phyloP scores from a whole-genome alignment of 2,113 vertebrate genomes.

The Coregonus clupeaformis region DNA sequence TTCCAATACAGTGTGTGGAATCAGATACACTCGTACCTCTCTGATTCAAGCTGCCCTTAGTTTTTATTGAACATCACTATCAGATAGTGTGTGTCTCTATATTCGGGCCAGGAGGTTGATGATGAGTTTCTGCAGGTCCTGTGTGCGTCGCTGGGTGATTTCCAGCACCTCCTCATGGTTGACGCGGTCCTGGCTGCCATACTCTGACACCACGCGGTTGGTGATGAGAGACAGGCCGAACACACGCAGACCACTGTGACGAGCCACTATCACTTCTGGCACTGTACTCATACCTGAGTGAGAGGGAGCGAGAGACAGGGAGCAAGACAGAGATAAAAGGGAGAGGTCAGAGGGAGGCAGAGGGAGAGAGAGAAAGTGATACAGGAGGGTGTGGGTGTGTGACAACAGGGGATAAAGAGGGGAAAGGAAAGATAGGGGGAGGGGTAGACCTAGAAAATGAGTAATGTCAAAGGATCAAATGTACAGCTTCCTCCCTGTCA shows the following conservation, averaged over 20 bases:
- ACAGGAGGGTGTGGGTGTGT: no score
- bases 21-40: no score
- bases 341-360: background rate
- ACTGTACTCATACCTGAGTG: slow-evolving; percentile 32
- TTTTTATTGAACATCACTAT: no score
- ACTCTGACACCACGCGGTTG: slow-evolving; percentile 30
- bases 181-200: slow-evolving; percentile 11
- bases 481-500: background rate
- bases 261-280: slow-evolving; percentile 36
- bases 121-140: slow-evolving; percentile 28
- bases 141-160: slow-evolving; percentile 14
- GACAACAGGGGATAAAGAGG: background rate
- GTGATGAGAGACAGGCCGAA: slow-evolving; percentile 42
- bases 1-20: background rate
- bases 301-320: background rate
- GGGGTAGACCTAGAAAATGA: background rate
- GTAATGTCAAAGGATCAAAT: background rate
- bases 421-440: background rate
- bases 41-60: no score
- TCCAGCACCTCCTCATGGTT: slow-evolving; percentile 28
- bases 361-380: background rate
- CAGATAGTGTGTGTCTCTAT: background rate
- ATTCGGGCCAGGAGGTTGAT: slow-evolving; percentile 31
- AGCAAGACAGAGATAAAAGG: background rate
- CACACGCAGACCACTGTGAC: slow-evolving; percentile 25